phyloP scores from a whole-genome alignment of 2,888 invertebrate species.

The Pandemis heparana region DNA sequence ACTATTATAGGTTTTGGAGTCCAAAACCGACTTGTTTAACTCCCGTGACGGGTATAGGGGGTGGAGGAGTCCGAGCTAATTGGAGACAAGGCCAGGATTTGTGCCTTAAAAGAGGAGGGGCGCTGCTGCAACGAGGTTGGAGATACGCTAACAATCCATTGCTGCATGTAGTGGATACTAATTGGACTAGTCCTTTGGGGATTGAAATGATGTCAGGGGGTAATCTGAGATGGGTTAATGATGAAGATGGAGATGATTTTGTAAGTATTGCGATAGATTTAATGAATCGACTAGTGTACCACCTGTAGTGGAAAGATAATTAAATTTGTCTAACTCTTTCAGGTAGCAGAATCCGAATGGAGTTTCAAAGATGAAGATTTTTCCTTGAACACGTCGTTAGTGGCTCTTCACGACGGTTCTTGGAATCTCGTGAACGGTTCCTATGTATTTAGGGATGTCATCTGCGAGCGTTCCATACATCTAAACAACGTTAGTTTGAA shows the following conservation, averaged over 20 bases:
- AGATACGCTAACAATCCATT: slow-evolving; percentile 69
- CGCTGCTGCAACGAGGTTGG: slow-evolving; percentile 75
- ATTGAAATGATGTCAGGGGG: slow-evolving; percentile 58
- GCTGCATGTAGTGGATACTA: slow-evolving; percentile 47
- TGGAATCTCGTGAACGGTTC: slow-evolving; percentile 73
- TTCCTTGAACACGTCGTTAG: slow-evolving; percentile 53
- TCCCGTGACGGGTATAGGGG: slow-evolving; percentile 58
- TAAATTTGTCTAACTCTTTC: slow-evolving; percentile 41
- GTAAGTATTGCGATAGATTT: slow-evolving; percentile 48
- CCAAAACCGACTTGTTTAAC: slow-evolving; percentile 71
- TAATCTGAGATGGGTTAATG: slow-evolving; percentile 56
- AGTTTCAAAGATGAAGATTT: slow-evolving; percentile 53
- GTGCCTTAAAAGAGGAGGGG: slow-evolving; percentile 64
- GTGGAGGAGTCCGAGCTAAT: slow-evolving; percentile 69
- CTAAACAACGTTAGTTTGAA: slow-evolving; percentile 58
- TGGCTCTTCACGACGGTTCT: slow-evolving; percentile 60
- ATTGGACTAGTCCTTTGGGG: slow-evolving; percentile 61
- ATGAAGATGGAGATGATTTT: slow-evolving; percentile 54
- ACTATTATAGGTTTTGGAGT: slow-evolving; percentile 64
- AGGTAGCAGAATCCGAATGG: slow-evolving; percentile 68
- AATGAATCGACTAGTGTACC: not conserved
- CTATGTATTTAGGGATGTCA: slow-evolving; percentile 69
- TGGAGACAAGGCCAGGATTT: slow-evolving; percentile 70
- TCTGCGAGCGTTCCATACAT: slow-evolving; percentile 71
- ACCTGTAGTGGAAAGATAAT: slow-evolving; percentile 2